Evolutionary conservation across 2,797 vertebrate genomes (phyloP).

Genomic region (Mycteria americana): DNA sequence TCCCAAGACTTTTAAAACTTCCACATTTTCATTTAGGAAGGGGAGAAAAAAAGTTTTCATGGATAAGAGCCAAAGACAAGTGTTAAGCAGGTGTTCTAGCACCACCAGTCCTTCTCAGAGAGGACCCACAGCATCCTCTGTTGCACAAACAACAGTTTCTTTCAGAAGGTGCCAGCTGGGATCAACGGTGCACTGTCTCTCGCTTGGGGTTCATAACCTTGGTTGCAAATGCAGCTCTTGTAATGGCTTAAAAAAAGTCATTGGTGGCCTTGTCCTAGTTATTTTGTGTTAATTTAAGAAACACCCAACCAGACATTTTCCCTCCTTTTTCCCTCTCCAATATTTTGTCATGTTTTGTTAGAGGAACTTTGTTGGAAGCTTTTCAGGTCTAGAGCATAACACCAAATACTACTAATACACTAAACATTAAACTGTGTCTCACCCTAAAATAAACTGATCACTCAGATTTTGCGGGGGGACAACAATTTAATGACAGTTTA

Average conservation of each 20-base stretch:
- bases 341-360: neutral
- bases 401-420: neutral
- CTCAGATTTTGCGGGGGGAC: neutral
- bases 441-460: neutral
- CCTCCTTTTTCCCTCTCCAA: neutral
- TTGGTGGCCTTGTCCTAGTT: neutral
- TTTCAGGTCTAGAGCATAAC: neutral
- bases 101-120: neutral
- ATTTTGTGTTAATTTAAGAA: constrained; percentile 13
- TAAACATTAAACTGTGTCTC: neutral
- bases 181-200: constrained; percentile 9
- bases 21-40: neutral
- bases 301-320: neutral
- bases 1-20: neutral
- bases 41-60: neutral
- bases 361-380: neutral
- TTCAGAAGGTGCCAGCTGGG: constrained; percentile 34
- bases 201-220: neutral
- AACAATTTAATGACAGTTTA: neutral
- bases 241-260: constrained; percentile 24
- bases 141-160: constrained; percentile 10
- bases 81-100: constrained; percentile 42
- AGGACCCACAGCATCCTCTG: constrained; percentile 24
- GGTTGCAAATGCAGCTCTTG: constrained; percentile 21
- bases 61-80: constrained; percentile 14